Evolutionary conservation across 2,888 invertebrate genomes (phyloP).

Genomic region (Theodoxus fluviatilis): DNA sequence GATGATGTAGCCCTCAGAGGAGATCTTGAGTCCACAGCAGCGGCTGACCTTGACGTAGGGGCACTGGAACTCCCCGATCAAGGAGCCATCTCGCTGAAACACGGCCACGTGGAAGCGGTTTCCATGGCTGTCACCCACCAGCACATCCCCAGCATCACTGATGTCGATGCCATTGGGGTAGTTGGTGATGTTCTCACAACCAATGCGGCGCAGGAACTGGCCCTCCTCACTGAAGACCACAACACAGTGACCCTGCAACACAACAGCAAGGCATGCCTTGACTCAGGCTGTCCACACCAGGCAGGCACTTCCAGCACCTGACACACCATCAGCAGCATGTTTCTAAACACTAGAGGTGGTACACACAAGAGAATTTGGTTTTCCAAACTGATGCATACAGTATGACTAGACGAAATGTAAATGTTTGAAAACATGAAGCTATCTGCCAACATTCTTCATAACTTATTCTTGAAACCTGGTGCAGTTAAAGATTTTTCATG

Average conservation of each 20-base stretch:
- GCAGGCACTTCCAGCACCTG: no score
- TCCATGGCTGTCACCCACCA: conserved; percentile 96
- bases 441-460: no score
- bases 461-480: no score
- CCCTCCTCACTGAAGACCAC: conserved; percentile 90
- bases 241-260: conserved; percentile 83
- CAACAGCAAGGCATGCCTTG: no score
- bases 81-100: conserved; percentile 83
- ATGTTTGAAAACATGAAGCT: no score
- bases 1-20: conserved; percentile 89
- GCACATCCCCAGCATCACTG: conserved; percentile 93
- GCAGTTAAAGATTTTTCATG: no score
- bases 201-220: conserved; percentile 87
- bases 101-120: conserved; percentile 97
- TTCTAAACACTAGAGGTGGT: no score
- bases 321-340: no score
- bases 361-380: no score
- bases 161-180: conserved; percentile 98
- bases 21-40: conserved; percentile 96
- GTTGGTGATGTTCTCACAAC: conserved; percentile 93
- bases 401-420: no score
- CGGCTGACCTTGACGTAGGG: conserved; percentile 97
- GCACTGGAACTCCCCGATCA: conserved; percentile 84
- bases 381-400: no score
- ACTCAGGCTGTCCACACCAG: no score